Evolutionary conservation across 2,888 invertebrate species (phyloP), one percentile per base, ranked within the genome.

Genomic region (Hirtodrosophila confusa): DNA sequence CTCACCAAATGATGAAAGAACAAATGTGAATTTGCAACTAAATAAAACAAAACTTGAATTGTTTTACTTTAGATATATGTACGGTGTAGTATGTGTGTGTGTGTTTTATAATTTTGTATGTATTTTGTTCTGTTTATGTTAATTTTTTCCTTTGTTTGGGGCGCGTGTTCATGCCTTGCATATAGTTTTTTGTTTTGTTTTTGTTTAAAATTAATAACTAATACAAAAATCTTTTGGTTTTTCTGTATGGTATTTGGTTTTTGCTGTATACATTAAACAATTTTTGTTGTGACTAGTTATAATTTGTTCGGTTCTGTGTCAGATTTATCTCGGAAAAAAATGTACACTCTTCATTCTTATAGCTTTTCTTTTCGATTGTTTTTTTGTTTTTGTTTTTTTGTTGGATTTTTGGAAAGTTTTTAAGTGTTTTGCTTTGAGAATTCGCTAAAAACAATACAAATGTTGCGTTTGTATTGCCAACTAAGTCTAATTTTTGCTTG

Each of bases 321-420:
- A 44, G 56, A 58, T 61, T 77, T 70, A 83, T 85, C 67, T 84
- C 68, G 78, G 71, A 86, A 84, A 77, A 75, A 80, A 80, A 80
- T 86, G 4, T 87, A 87, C 88, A 82, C 72, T 53, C 75, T 74
- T 36, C 23, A 36, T 58, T 23, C 40, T 12, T 49, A 23, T 10
- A 5, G 27, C 7, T 12, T 12, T 40, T 40, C 47, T 50, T 37
- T 35, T 54, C 10, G 11, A 27, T 3, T 4, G 7, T 31, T 33
- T 8, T 12, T 23, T 53, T 43, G 41, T 31, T 9, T 9, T 17
- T 23, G 36, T 39, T 51, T 50, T 37, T 35, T 54, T 10, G 11
- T 31, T 3, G 1, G 3, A 6, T 37, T 8, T 23, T 53, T 43
- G 41, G 6, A 12, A 33, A 8, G 41, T 40, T 44, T 35, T 64